Base-by-base conservation (phyloP, 92 coral and sea anemone genomes). In the Heliopora coerulea region DNA sequence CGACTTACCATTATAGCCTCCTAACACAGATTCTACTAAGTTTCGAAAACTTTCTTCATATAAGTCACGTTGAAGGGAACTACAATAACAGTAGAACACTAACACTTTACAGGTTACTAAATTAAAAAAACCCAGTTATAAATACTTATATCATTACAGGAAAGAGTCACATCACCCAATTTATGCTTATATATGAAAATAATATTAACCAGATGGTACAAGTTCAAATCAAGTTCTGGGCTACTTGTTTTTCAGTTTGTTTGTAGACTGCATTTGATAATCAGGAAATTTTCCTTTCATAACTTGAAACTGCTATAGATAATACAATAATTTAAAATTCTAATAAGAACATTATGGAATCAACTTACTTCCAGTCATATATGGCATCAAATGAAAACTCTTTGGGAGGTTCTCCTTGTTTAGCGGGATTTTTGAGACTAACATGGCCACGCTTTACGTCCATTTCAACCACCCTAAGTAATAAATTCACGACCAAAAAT, bases 351-450 rank as follows among this genome's bases (percentile, higher is more conserved):
- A 29, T 0, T 11, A 24, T 21, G 33, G 33, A 33, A 29, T 11
- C 10, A 35, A 80, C 97, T 84, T 75, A 92, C 97, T 92, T 92
- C 97, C 97, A 92, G 74, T 92, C 97, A 75, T 92, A 92, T 9
- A 92, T 96, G 4, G 97, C 90, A 60, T 92, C 97, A 79, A 89
- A 92, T 10, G 97, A 89, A 56, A 92, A 92, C 86, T 87, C 83
- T 64, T 91, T 85, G 14, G 98, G 96, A 0, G 83, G 85, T 81
- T 88, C 98, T 20, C 83, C 96, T 30, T 46, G 81, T 86, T 87
- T 93, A 42, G 69, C 37, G 19, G 83, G 79, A 72, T 90, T 93
- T 37, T 59, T 89, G 0, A 93, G 67, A 40, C 84, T 84, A 17
- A 93, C 78, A 42, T 86, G 77, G 34, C 98, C 98, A 75, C 87